Conservation (phyloP, 2,888 invertebrate species). For the Cephonodes hylas region DNA sequence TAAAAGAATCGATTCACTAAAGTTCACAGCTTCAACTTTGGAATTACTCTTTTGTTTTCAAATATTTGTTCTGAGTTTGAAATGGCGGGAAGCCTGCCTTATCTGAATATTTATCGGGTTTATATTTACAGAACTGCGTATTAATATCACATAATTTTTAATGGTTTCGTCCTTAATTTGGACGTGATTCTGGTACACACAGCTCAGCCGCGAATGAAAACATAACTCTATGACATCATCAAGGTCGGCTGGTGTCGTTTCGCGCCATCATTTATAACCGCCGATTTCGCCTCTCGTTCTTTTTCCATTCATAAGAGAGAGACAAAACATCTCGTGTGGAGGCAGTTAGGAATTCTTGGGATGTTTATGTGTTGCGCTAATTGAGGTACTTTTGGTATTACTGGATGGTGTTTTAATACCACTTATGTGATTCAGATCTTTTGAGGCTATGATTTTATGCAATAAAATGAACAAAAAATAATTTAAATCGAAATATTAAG, state of each 20-base stretch:
- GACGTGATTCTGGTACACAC: conserved; percentile 4
- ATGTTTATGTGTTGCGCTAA: conserved; percentile 7
- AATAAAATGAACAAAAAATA: too few relatives aligned
- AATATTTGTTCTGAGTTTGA: too few relatives aligned
- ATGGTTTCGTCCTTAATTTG: background rate
- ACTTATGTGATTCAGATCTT: background rate
- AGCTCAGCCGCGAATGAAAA: conserved; percentile 36
- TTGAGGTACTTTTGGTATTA: background rate
- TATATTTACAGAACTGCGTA: too few relatives aligned
- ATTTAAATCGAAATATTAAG: too few relatives aligned
- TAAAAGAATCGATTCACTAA: too few relatives aligned
- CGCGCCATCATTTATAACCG: conserved; percentile 14
- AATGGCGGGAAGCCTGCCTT: too few relatives aligned
- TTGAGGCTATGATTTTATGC: too few relatives aligned
- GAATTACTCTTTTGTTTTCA: too few relatives aligned
- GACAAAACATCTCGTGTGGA: background rate
- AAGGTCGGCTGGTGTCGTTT: conserved; percentile 59
- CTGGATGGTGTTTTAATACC: background rate
- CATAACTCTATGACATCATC: conserved; percentile 70
- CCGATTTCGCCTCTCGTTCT: conserved; percentile 10
- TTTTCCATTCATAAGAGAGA: background rate
- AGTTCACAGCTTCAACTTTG: too few relatives aligned
- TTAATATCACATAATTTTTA: background rate
- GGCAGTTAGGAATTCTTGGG: background rate
- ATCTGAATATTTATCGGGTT: too few relatives aligned